A percentile compares a stretch with the other conserved stretches of the same genome.
phyloP scores from a whole-genome alignment of 2,888 invertebrate genomes.

The Acrobeloides nanus region DNA sequence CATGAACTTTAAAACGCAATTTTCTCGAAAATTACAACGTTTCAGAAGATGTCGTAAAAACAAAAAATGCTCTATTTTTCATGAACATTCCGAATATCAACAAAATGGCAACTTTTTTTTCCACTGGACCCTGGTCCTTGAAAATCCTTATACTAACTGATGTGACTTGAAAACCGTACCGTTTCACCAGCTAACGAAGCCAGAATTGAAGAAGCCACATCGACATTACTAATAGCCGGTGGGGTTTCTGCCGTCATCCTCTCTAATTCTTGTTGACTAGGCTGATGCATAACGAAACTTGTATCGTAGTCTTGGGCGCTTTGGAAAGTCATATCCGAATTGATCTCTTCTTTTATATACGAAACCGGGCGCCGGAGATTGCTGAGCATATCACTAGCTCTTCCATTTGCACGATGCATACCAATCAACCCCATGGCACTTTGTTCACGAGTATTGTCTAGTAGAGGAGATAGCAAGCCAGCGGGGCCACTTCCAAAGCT shows the following conservation, averaged over 20 bases:
- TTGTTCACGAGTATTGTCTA: slow-evolving; percentile 7
- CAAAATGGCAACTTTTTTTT: too few species aligned
- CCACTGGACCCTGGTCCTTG: too few species aligned
- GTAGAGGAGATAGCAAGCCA: slow-evolving; percentile 41
- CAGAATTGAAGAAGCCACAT: slow-evolving; percentile 39
- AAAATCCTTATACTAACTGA: too few species aligned
- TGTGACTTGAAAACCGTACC: slow-evolving; percentile 5
- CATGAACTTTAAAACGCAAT: too few species aligned
- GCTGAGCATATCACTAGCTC: slow-evolving; percentile 25
- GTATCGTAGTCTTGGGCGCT: slow-evolving; percentile 8
- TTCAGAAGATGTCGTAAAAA: too few species aligned
- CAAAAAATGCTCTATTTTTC: too few species aligned
- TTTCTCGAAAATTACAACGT: too few species aligned
- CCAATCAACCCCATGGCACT: slow-evolving; percentile 17
- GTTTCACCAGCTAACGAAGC: slow-evolving; percentile 36
- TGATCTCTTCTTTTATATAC: slow-evolving; percentile 22
- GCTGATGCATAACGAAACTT: slow-evolving; percentile 11
- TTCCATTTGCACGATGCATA: slow-evolving; percentile 21
- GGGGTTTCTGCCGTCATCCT: slow-evolving; percentile 41
- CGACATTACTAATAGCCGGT: slow-evolving; percentile 43
- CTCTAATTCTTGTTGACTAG: slow-evolving; percentile 34
- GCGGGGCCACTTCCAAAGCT: slow-evolving; percentile 37
- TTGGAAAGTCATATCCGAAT: slow-evolving; percentile 8
- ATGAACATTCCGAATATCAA: too few species aligned
- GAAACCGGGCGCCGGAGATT: slow-evolving; percentile 18